Conservation (phyloP, 2,113 vertebrate genomes). For the Barnardius zonarius region DNA sequence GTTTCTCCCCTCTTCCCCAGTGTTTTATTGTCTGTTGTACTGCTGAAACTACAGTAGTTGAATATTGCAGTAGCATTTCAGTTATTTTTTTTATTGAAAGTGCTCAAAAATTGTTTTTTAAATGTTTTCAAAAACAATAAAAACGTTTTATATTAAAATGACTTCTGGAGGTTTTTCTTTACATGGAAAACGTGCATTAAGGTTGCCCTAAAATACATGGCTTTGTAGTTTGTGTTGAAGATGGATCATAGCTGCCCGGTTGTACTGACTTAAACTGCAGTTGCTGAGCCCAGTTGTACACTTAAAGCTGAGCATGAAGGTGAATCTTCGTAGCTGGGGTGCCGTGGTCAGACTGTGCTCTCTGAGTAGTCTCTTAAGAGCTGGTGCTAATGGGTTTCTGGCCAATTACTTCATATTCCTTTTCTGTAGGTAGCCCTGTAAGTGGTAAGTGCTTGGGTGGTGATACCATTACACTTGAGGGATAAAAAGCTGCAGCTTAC, state of each 20-base stretch:
- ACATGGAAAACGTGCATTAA: not conserved
- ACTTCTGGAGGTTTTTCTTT: not conserved
- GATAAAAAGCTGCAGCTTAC: not conserved
- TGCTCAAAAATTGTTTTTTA: constrained; percentile 93
- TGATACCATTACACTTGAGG: not conserved
- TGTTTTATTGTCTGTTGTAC: constrained; percentile 89
- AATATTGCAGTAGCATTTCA: constrained; percentile 93
- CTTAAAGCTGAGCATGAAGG: not conserved
- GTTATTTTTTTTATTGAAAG: constrained; percentile 91
- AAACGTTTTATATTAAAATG: constrained; percentile 90
- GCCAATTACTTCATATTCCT: not conserved
- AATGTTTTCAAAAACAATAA: constrained; percentile 98
- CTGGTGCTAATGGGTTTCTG: not conserved
- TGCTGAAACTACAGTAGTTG: constrained; percentile 96
- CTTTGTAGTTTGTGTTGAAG: accelerated
- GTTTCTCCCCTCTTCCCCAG: constrained; percentile 70
- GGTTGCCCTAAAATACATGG: not conserved
- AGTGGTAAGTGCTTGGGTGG: not conserved
- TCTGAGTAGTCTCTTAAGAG: not conserved
- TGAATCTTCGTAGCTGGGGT: not conserved
- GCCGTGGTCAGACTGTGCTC: not conserved
- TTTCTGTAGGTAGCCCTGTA: not conserved
- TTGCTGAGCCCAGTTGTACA: not conserved
- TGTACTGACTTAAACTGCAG: not conserved
- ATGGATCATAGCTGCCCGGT: not conserved